Evolutionary conservation across 2,888 invertebrate species (phyloP), one percentile per base, ranked within the genome.

Genomic region (Acanthosoma haemorrhoidale): DNA sequence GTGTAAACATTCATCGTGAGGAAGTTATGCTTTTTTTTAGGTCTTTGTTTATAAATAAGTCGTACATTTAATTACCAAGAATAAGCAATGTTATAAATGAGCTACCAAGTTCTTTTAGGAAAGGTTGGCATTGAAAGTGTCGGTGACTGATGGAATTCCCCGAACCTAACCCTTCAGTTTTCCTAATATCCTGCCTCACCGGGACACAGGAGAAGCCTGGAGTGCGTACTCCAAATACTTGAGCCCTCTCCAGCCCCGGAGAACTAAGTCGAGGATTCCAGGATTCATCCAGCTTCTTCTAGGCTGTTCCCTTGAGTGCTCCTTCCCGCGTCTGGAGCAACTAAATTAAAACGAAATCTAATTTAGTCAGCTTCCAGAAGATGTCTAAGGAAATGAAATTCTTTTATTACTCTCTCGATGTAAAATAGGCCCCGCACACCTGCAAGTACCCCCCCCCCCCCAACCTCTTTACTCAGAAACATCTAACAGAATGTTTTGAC

Each of bases 111-210:
- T n/a, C n/a, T n/a, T n/a, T n/a, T n/a, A n/a, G n/a, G n/a, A n/a
- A n/a, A n/a, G n/a, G n/a, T n/a, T n/a, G 51, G 29, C 29, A 51
- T 51, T 51, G 51, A 25, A 51, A 51, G 51, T 51, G 51, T 51
- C 29, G 21, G 51, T 25, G 25, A 25, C 25, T 3, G 41, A 3
- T 4, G n/a, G 25, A 25, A n/a, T 25, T 25, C 51, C 29, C 29
- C 25, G 51, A 51, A 51, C 25, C 25, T 13, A 51, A 5, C 51
- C 61, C 61, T 61, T 61, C 21, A 36, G 34, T 36, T 61, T 61
- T 61, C 61, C 61, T 61, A 61, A 61, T 61, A 61, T 61, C 61
- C 61, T 61, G 61, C 61, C 61, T n/a, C 61, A 61, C 32, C 36
- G 21, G 36, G 61, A 61, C 32, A 61, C 34, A 34, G 61, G 18